phyloP scores from a whole-genome alignment of 2,113 vertebrate genomes.

The Fregata magnificens region DNA sequence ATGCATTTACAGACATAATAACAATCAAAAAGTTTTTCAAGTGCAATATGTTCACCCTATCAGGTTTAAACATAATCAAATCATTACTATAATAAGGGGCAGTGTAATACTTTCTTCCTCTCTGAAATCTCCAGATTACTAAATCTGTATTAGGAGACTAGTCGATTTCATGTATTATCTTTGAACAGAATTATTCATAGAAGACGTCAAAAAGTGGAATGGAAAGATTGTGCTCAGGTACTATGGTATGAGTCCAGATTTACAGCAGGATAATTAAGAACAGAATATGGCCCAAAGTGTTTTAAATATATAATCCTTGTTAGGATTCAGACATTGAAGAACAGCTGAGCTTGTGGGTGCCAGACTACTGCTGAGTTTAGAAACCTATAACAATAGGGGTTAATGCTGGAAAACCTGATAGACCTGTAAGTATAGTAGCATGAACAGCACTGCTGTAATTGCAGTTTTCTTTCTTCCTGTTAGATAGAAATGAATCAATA shows the following conservation, averaged over 20 bases:
- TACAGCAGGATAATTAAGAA: not conserved
- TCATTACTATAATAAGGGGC: not conserved
- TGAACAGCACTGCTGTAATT: conserved; percentile 59
- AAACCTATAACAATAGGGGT: conserved; percentile 60
- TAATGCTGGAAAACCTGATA: conserved; percentile 60
- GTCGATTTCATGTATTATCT: not conserved
- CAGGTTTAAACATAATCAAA: not conserved
- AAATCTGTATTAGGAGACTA: not conserved
- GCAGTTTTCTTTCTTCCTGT: conserved; percentile 64
- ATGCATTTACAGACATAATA: not conserved
- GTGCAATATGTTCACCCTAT: not conserved
- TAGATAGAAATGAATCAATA: conserved; percentile 74
- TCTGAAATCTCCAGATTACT: not conserved
- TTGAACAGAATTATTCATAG: not conserved
- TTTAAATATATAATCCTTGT: not conserved
- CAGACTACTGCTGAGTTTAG: conserved; percentile 53
- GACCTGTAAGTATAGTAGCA: conserved; percentile 44
- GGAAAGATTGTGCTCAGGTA: accelerated
- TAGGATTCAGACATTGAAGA: conserved; percentile 42
- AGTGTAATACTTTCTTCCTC: not conserved
- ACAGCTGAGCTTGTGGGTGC: conserved; percentile 9
- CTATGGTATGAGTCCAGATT: not conserved
- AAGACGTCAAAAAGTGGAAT: not conserved
- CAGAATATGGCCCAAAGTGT: not conserved
- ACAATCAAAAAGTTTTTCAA: not conserved